Percentiles rank a stretch among this genome's conserved stretches.
These are phyloP conservation scores for Cathartes aura DNA, from an alignment of 2,113 vertebrate genomes.

Conservation along the genomic window DNA sequence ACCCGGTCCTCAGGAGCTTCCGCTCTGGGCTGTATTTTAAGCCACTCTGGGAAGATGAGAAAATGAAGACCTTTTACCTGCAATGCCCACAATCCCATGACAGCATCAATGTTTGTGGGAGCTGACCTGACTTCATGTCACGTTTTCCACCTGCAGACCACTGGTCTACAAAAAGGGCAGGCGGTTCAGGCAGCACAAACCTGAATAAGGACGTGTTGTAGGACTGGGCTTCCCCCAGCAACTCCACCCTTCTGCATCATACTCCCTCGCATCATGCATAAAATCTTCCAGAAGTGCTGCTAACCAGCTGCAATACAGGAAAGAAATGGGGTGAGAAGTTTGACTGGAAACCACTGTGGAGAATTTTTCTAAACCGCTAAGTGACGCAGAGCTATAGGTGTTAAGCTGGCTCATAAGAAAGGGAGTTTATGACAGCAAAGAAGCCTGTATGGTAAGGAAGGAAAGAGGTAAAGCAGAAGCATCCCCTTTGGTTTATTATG, in stretches of 20 bases:
- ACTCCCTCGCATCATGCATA: fast-evolving
- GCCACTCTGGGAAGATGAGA: not conserved
- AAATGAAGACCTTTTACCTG: not conserved
- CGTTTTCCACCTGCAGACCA: not conserved
- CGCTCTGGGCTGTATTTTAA: not conserved
- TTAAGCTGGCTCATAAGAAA: not conserved
- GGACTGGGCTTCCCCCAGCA: not conserved
- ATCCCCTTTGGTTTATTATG: not conserved
- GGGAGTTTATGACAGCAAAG: not conserved
- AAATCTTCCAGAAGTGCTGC: not conserved
- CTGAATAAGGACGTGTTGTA: not conserved
- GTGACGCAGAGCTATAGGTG: not conserved
- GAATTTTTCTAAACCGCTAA: not conserved
- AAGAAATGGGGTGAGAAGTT: not conserved
- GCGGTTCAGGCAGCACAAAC: not conserved
- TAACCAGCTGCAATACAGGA: not conserved
- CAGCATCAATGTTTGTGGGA: not conserved
- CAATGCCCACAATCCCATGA: not conserved
- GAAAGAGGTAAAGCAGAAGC: not conserved
- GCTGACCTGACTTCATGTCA: not conserved
- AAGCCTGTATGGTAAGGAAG: not conserved
- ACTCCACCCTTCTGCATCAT: not conserved
- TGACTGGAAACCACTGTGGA: not conserved
- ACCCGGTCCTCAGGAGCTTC: not conserved
- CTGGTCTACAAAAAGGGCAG: not conserved